Evolutionary conservation across 2,888 invertebrate species (phyloP).

Genomic region (Endomychus coccineus): DNA sequence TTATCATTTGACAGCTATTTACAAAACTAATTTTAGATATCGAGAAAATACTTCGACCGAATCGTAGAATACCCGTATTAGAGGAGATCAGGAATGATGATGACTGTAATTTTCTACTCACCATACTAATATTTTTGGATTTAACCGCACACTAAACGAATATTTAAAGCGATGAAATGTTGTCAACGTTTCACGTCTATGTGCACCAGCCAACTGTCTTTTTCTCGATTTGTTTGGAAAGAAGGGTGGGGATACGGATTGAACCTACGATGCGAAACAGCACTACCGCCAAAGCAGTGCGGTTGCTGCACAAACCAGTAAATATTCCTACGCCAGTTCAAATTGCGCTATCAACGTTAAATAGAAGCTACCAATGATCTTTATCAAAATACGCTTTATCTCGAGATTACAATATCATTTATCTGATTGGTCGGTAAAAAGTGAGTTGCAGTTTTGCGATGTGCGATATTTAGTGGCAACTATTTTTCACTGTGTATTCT

Average conservation of each 20-base stretch:
- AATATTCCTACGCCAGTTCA: slow-evolving; percentile 42
- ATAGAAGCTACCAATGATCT: not conserved
- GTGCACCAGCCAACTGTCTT: slow-evolving; percentile 43
- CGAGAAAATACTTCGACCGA: slow-evolving; percentile 13
- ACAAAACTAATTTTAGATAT: slow-evolving; percentile 16
- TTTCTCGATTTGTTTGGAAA: slow-evolving; percentile 41
- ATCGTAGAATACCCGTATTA: not conserved
- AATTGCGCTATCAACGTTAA: slow-evolving; percentile 6
- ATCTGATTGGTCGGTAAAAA: too few species aligned
- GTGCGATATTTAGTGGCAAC: slow-evolving; percentile 48
- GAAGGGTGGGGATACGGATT: slow-evolving; percentile 25
- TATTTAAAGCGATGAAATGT: slow-evolving; percentile 32
- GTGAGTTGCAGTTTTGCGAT: too few species aligned
- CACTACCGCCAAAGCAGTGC: slow-evolving; percentile 45
- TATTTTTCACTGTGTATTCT: slow-evolving; percentile 56
- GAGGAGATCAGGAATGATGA: slow-evolving; percentile 17
- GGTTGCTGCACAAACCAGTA: slow-evolving; percentile 45
- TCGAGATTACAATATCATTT: too few species aligned
- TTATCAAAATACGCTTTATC: not conserved
- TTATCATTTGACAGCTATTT: slow-evolving; percentile 35
- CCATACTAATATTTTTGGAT: slow-evolving; percentile 44
- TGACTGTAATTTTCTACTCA: slow-evolving; percentile 35
- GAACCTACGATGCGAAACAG: slow-evolving; percentile 34
- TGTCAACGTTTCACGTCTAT: slow-evolving; percentile 32
- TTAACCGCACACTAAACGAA: slow-evolving; percentile 30